These are phyloP conservation scores for Dendrocopos noguchii DNA, from an alignment of 2,113 vertebrate genomes.

Conservation along the genomic window DNA sequence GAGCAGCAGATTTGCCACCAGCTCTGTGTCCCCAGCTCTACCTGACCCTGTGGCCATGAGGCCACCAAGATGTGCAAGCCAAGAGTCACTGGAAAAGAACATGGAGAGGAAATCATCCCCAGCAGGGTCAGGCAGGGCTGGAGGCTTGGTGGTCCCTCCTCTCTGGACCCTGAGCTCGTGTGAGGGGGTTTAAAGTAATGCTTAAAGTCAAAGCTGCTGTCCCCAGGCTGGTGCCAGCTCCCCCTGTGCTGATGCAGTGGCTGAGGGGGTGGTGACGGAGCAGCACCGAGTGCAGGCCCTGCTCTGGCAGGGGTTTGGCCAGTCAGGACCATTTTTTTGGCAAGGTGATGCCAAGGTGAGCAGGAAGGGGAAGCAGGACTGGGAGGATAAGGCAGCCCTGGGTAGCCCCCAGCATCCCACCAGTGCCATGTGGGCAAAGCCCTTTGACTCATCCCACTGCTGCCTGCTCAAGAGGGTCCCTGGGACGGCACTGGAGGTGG, in stretches of 20 bases:
- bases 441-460: neutral
- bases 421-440: neutral
- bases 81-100: neutral
- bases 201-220: neutral
- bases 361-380: neutral
- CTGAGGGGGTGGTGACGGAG: neutral
- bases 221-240: accelerated
- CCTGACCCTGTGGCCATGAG: accelerated
- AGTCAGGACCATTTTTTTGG: neutral
- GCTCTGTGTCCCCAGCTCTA: neutral
- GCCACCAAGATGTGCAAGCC: neutral
- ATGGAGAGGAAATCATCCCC: neutral
- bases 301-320: neutral
- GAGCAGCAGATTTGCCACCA: neutral
- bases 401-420: neutral
- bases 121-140: neutral
- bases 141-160: accelerated
- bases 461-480: neutral
- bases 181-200: neutral
- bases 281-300: accelerated
- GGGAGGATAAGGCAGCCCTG: neutral
- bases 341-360: neutral
- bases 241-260: neutral
- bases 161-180: neutral
- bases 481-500: neutral